phyloP scores from a whole-genome alignment of 2,888 invertebrate species.

The Andrena praecox region DNA sequence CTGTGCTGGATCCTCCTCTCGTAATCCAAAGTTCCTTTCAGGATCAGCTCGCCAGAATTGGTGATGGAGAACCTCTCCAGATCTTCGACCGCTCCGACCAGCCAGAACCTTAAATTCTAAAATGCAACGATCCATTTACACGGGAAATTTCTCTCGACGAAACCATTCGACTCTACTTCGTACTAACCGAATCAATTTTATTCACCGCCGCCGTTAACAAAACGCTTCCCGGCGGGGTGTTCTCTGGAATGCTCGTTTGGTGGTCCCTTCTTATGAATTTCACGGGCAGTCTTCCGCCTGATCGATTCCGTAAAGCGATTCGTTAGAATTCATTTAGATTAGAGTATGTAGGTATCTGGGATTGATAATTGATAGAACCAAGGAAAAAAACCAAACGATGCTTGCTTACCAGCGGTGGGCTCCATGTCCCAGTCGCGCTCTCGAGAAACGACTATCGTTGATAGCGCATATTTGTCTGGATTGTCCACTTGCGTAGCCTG shows the following conservation, averaged over 20 bases:
- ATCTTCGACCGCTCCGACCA: slow-evolving; percentile 91
- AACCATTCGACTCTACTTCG: not conserved
- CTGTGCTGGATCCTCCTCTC: slow-evolving; percentile 90
- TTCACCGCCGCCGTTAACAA: slow-evolving; percentile 88
- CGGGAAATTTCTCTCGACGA: not conserved
- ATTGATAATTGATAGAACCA: no score
- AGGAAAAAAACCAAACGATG: not conserved
- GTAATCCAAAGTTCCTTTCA: slow-evolving; percentile 92
- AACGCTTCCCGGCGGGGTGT: slow-evolving; percentile 90
- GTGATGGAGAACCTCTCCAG: slow-evolving; percentile 92
- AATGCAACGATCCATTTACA: slow-evolving; percentile 30
- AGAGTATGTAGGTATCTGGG: not conserved
- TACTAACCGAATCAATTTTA: slow-evolving; percentile 81
- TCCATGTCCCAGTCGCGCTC: slow-evolving; percentile 86
- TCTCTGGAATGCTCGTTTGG: slow-evolving; percentile 91
- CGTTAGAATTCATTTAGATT: not conserved
- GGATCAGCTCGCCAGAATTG: slow-evolving; percentile 91
- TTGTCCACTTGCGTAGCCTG: slow-evolving; percentile 94
- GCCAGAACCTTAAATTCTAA: slow-evolving; percentile 89
- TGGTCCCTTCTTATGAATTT: slow-evolving; percentile 91
- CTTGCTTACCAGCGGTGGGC: slow-evolving; percentile 77
- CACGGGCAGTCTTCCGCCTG: slow-evolving; percentile 84
- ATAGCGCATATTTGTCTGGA: slow-evolving; percentile 94
- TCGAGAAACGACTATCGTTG: slow-evolving; percentile 90
- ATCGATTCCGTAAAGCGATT: not conserved